These are phyloP conservation scores for Himalopsyche japonica DNA, from an alignment of 2,888 invertebrate species.

Conservation along the genomic window DNA sequence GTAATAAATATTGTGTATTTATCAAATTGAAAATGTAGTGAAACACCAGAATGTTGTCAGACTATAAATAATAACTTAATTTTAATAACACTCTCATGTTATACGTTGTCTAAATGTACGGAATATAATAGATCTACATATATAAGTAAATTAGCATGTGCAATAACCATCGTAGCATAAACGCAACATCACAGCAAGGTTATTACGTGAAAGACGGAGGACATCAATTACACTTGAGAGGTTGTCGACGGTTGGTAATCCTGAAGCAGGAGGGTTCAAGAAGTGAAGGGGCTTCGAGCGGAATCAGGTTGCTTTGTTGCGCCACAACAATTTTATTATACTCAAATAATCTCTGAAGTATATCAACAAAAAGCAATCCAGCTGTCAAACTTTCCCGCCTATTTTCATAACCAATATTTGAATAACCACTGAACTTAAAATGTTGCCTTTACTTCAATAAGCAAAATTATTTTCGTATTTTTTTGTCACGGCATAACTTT, in stretches of 20 bases:
- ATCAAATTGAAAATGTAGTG: too few relatives aligned
- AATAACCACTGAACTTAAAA: background rate
- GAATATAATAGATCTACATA: too few relatives aligned
- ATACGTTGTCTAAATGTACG: too few relatives aligned
- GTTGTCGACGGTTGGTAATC: background rate
- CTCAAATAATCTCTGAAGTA: background rate
- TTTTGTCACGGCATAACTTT: too few relatives aligned
- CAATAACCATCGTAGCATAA: too few relatives aligned
- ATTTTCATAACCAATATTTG: background rate
- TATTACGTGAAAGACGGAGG: background rate
- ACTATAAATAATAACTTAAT: too few relatives aligned
- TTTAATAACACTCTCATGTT: too few relatives aligned
- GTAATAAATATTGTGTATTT: too few relatives aligned
- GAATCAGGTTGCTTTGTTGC: background rate
- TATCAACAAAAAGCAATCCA: background rate
- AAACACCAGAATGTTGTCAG: too few relatives aligned
- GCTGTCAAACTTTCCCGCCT: background rate
- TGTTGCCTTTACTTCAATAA: background rate
- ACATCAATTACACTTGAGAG: slow-evolving; percentile 21
- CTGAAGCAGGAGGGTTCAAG: background rate
- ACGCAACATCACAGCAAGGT: background rate
- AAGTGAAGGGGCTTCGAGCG: background rate
- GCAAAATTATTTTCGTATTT: too few relatives aligned
- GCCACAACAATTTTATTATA: background rate
- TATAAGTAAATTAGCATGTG: too few relatives aligned